These are phyloP conservation scores for Pica pica DNA, from an alignment of 2,113 vertebrate genomes.

Conservation along the genomic window DNA sequence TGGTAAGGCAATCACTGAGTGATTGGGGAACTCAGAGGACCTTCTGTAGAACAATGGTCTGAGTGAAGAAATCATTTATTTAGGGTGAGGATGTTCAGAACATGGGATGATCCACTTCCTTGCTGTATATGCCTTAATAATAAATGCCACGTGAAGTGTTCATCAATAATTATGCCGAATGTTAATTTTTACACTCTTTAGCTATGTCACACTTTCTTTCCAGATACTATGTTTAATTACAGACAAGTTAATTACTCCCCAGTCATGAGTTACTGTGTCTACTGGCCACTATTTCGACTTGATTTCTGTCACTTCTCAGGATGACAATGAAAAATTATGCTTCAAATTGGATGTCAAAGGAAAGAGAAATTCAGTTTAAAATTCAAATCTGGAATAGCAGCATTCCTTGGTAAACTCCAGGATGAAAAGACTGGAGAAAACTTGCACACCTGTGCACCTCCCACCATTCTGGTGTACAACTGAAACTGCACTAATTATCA, in stretches of 20 bases:
- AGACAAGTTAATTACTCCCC: conserved; percentile 16
- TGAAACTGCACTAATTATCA: neutral
- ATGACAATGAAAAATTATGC: conserved; percentile 15
- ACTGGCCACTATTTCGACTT: neutral
- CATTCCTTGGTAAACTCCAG: neutral
- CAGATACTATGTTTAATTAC: conserved; percentile 3
- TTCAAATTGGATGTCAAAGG: neutral
- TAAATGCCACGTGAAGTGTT: neutral
- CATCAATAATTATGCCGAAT: neutral
- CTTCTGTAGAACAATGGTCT: neutral
- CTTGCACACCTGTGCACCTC: neutral
- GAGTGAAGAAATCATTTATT: neutral
- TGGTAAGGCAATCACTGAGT: neutral
- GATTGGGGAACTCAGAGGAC: rapidly evolving
- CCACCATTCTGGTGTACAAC: neutral
- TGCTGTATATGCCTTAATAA: neutral
- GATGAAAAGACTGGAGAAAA: neutral
- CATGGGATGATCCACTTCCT: neutral
- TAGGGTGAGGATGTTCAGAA: neutral
- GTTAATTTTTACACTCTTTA: neutral
- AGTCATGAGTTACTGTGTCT: conserved; percentile 24
- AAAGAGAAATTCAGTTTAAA: conserved; percentile 1
- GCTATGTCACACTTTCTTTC: neutral
- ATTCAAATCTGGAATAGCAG: neutral
- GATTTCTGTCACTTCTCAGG: neutral